phyloP scores from a whole-genome alignment of 2,797 vertebrate genomes.

The Perodicticus potto region DNA sequence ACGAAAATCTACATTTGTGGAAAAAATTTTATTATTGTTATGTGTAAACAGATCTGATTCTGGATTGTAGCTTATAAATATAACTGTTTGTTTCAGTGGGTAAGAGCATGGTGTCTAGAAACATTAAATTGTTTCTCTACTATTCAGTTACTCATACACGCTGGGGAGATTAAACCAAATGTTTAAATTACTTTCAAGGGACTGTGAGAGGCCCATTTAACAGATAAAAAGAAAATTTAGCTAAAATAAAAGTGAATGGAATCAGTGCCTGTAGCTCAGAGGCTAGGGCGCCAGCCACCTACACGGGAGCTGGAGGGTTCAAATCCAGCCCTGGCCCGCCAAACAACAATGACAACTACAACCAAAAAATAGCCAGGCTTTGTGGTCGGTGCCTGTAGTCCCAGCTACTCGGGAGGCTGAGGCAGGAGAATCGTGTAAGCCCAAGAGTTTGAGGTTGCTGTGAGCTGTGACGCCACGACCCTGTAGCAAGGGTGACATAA shows the following conservation, averaged over 20 bases:
- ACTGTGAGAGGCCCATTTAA: constrained; percentile 52
- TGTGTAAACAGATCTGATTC: constrained; percentile 26
- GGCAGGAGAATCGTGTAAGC: no score
- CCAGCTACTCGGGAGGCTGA: no score
- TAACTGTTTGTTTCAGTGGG: neutral
- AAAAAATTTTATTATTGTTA: neutral
- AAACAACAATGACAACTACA: no score
- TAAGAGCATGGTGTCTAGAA: neutral
- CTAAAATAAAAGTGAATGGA: neutral
- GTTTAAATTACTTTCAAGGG: constrained; percentile 66
- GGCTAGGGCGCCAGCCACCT: no score
- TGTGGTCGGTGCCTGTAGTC: no score
- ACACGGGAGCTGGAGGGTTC: no score
- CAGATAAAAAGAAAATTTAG: constrained; percentile 48
- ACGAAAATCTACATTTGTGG: constrained; percentile 31
- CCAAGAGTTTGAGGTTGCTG: no score
- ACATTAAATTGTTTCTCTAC: constrained; percentile 62
- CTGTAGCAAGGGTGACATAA: no score
- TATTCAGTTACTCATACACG: constrained; percentile 56
- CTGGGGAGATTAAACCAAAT: constrained; percentile 49
- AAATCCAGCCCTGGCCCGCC: no score
- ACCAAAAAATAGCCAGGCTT: no score
- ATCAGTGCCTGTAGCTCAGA: no score
- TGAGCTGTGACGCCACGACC: no score
- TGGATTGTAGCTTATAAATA: neutral